Conservation (phyloP, 1,140 invertebrate species). For the Manduca sexta region DNA sequence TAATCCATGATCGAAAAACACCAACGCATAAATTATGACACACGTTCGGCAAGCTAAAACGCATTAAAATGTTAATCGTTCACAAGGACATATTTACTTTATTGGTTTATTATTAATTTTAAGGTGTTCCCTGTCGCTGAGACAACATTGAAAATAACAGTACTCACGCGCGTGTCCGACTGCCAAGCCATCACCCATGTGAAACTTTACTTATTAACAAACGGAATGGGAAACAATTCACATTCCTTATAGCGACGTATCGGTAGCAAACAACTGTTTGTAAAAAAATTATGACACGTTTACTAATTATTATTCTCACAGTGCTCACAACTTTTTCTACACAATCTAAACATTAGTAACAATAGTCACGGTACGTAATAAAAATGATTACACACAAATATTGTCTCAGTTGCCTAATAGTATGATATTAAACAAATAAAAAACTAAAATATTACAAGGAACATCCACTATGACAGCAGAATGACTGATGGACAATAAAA, state of each 20-base stretch:
- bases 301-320: conserved; percentile 41
- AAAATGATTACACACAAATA: conserved; percentile 51
- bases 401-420: conserved; percentile 45
- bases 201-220: conserved; percentile 62
- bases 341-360: conserved; percentile 42
- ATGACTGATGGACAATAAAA: no score
- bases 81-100: conserved; percentile 38
- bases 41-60: conserved; percentile 25
- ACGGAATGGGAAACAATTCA: conserved; percentile 55
- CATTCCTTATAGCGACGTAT: conserved; percentile 55
- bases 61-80: conserved; percentile 51
- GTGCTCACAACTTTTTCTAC: conserved; percentile 28
- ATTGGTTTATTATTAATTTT: background rate
- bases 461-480: conserved; percentile 44
- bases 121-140: no score
- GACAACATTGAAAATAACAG: background rate
- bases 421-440: conserved; percentile 56
- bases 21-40: conserved; percentile 20
- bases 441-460: conserved; percentile 58
- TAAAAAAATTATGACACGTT: conserved; percentile 66
- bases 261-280: conserved; percentile 43
- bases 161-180: conserved; percentile 67
- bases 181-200: conserved; percentile 73
- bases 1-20: conserved; percentile 4
- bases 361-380: conserved; percentile 28